A percentile compares a stretch with the other conserved stretches of the same genome.
Conservation (phyloP, 2,797 vertebrate genomes). For the Tokudaia tokunoshimensis region DNA sequence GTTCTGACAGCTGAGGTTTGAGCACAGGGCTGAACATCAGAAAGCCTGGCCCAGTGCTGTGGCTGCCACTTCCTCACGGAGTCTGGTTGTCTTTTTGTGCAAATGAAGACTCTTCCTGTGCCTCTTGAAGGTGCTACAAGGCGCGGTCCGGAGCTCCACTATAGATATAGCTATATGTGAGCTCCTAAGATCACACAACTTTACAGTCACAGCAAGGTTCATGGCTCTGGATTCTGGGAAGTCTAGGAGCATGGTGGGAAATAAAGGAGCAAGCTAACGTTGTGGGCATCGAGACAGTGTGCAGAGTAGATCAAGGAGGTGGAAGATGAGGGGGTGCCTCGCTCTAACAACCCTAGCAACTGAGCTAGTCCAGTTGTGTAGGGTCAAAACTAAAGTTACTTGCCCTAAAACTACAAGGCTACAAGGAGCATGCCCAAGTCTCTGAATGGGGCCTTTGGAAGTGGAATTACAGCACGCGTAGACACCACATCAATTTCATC, state of each 20-base stretch:
- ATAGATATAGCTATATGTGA: no score
- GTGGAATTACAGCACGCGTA: constrained; percentile 63
- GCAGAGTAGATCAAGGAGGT: not conserved
- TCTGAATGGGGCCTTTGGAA: constrained; percentile 57
- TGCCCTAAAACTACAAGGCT: constrained; percentile 62
- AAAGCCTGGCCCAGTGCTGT: constrained; percentile 7
- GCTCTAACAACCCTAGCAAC: not conserved
- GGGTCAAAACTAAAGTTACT: constrained; percentile 69
- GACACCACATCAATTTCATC: constrained; percentile 62
- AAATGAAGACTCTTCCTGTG: not conserved
- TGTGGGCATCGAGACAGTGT: not conserved
- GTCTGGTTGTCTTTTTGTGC: not conserved
- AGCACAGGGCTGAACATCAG: not conserved
- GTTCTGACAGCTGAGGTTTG: not conserved
- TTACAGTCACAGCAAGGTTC: not conserved
- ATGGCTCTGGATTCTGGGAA: not conserved
- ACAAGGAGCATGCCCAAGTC: constrained; percentile 56
- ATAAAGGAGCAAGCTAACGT: not conserved
- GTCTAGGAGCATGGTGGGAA: not conserved
- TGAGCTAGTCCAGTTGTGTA: not conserved
- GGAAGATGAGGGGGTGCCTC: not conserved
- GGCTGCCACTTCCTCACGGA: not conserved
- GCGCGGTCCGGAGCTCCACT: not conserved
- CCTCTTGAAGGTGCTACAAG: not conserved
- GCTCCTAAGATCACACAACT: no score